Evolutionary conservation across 2,888 invertebrate species (phyloP), one percentile per base, ranked within the genome.

Genomic region (Epicampocera succincta): DNA sequence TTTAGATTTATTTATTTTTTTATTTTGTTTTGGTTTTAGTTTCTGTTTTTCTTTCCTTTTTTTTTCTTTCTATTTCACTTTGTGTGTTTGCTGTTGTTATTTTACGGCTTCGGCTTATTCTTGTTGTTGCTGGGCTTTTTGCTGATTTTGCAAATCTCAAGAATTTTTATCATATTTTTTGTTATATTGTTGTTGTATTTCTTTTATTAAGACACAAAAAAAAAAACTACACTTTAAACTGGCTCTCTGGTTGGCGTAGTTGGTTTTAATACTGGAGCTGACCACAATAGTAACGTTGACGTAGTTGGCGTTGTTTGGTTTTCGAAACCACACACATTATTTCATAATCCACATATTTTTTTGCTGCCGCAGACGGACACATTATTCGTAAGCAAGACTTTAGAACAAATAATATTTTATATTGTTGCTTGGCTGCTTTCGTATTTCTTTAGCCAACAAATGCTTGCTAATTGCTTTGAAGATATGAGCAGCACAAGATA

Each of bases 131-230:
- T 52, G 40, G 61, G 19, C n/a, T 58, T 38, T 72, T 50, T 78
- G 65, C 40, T 52, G 60, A 72, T 52, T 66, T 78, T 56, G 78
- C 78, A 78, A 66, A 78, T 78, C 72, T 66, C 58, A 78, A 66
- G 66, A 78, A 78, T 72, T 72, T 78, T 33, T 33, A 33, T 33
- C 72, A 78, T 78, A 72, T 72, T 77, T 58, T 25, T 46, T 3
- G n/a, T n/a, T n/a, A n/a, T n/a, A n/a, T n/a, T n/a, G n/a, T n/a
- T n/a, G n/a, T n/a, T n/a, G 9, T 73, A 46, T 42, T 48, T 58
- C 68, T 42, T 38, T 50, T 38, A 46, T 44, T 44, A 44, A 3
- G 9, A 44, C 1, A 44, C n/a, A 8, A n/a, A n/a, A 15, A 15
- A 29, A 44, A 38, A 15, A 44, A 61, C n/a, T 65, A 33, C 33